Conservation (phyloP, 1,140 invertebrate species). For the Pogonus chalceus region DNA sequence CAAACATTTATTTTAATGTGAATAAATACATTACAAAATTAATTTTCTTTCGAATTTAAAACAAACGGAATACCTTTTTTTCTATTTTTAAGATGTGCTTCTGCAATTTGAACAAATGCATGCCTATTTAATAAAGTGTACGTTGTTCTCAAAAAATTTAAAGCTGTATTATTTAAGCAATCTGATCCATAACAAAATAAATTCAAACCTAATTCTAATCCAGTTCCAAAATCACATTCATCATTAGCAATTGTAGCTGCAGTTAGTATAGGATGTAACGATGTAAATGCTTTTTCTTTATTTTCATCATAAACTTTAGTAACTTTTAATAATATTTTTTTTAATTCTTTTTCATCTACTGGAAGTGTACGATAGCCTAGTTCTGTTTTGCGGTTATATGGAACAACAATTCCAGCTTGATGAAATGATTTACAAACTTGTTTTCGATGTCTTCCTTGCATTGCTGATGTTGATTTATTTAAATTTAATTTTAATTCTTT, state of each 20-base stretch:
- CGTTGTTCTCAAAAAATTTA: conserved; percentile 58
- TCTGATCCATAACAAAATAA: conserved; percentile 66
- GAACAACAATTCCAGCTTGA: conserved; percentile 79
- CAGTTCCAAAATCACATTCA: conserved; percentile 89
- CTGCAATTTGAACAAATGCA: conserved; percentile 63
- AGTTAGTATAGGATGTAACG: conserved; percentile 68
- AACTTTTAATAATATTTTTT: conserved; percentile 61
- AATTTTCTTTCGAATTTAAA: conserved; percentile 12
- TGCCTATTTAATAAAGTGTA: conserved; percentile 67
- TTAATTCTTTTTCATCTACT: conserved; percentile 40
- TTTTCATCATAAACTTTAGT: conserved; percentile 48
- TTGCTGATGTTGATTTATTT: conserved; percentile 45
- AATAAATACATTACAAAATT: background rate
- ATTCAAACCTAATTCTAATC: conserved; percentile 78
- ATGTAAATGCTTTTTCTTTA: conserved; percentile 44
- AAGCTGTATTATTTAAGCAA: conserved; percentile 53
- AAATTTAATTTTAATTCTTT: conserved; percentile 51
- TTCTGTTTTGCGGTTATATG: conserved; percentile 48
- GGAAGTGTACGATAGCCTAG: conserved; percentile 28
- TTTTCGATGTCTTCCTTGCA: conserved; percentile 53
- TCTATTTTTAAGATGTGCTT: conserved; percentile 53
- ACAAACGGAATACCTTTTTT: conserved; percentile 36
- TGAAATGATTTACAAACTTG: conserved; percentile 75
- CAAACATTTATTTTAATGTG: background rate
- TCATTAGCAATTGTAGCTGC: conserved; percentile 81